Evolutionary conservation across 2,888 invertebrate genomes (phyloP).

Genomic region (Nomada goodeniana): DNA sequence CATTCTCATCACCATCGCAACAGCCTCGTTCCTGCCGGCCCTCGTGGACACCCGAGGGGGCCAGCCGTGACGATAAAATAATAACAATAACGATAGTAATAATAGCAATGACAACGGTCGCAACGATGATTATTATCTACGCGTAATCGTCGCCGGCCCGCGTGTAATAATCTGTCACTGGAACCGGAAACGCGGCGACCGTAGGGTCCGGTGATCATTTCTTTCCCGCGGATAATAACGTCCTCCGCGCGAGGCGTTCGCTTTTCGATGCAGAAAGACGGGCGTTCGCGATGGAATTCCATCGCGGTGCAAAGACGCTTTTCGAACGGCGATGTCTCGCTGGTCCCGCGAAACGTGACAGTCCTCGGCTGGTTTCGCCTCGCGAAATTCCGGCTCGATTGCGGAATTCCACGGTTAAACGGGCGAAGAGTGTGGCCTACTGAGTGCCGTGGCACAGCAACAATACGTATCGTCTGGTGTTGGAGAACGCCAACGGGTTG

Average conservation of each 20-base stretch:
- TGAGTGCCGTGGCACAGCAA: slow-evolving; percentile 68
- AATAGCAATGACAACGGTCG: slow-evolving; percentile 49
- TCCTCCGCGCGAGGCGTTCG: too few relatives aligned
- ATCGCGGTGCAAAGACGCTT: background rate
- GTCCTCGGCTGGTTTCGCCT: slow-evolving; percentile 29
- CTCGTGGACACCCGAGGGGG: slow-evolving; percentile 64
- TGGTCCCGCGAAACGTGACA: background rate
- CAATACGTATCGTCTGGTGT: slow-evolving; percentile 70
- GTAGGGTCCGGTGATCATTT: too few relatives aligned
- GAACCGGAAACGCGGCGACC: background rate
- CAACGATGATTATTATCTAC: slow-evolving; percentile 21
- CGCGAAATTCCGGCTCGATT: slow-evolving; percentile 30
- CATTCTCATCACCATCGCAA: slow-evolving; percentile 68
- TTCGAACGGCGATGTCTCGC: background rate
- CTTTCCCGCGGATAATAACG: too few relatives aligned
- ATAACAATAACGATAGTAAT: slow-evolving; percentile 74
- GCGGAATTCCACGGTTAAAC: slow-evolving; percentile 48
- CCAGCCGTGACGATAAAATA: slow-evolving; percentile 74
- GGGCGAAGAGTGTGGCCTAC: slow-evolving; percentile 60
- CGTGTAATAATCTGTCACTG: background rate
- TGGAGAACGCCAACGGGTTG: slow-evolving; percentile 69
- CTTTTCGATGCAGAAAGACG: too few relatives aligned
- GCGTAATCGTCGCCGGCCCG: slow-evolving; percentile 21
- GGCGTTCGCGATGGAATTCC: too few relatives aligned
- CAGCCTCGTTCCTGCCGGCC: slow-evolving; percentile 56